Percentiles rank a stretch among this genome's conserved stretches.
These are phyloP conservation scores for Euplagia quadripunctaria DNA, from an alignment of 2,888 invertebrate genomes.

Conservation along the genomic window DNA sequence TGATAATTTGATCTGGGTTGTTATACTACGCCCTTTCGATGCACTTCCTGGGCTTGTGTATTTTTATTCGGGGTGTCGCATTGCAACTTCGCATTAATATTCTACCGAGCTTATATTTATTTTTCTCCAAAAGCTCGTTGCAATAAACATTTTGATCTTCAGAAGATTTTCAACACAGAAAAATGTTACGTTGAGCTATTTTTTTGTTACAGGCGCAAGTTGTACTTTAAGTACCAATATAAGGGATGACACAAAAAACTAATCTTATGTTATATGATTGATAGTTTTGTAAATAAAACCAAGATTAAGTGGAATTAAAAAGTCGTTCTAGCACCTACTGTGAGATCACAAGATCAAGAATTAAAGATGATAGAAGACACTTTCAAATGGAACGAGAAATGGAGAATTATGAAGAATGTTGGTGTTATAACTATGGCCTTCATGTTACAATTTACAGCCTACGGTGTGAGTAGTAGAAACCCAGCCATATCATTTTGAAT, in stretches of 20 bases:
- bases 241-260: background rate
- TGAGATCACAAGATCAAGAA: background rate
- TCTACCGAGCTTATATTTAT: too few relatives aligned
- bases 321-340: background rate
- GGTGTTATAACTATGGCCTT: slow-evolving; percentile 88
- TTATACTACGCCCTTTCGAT: too few relatives aligned
- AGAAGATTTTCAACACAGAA: too few relatives aligned
- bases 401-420: slow-evolving; percentile 79
- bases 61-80: background rate
- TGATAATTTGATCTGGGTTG: too few relatives aligned
- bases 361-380: slow-evolving; percentile 1
- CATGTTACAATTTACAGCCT: slow-evolving; percentile 89
- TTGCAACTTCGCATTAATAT: background rate
- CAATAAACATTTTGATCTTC: too few relatives aligned
- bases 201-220: background rate
- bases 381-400: slow-evolving; percentile 63
- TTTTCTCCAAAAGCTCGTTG: too few relatives aligned
- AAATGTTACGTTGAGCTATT: too few relatives aligned
- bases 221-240: background rate
- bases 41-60: background rate
- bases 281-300: background rate
- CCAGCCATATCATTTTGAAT: background rate
- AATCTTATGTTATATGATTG: too few relatives aligned
- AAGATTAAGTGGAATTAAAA: background rate
- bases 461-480: slow-evolving; percentile 16